phyloP scores from a whole-genome alignment of 2,888 invertebrate genomes.

The Dynastes hyllus region DNA sequence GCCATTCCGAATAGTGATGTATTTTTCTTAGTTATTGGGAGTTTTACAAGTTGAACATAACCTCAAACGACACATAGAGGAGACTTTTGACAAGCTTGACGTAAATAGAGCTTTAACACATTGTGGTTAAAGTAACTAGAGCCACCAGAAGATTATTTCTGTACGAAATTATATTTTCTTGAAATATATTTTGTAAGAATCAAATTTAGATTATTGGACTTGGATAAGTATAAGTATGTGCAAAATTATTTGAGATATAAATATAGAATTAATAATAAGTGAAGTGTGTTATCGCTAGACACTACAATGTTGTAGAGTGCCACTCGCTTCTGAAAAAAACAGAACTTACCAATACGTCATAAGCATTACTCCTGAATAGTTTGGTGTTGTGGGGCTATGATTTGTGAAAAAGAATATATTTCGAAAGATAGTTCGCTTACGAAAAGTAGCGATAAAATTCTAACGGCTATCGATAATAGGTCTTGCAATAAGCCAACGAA shows the following conservation, averaged over 20 bases:
- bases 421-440: conserved; percentile 59
- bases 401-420: conserved; percentile 54
- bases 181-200: too few relatives aligned
- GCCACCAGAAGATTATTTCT: neutral
- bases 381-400: conserved; percentile 42
- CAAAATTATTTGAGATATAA: neutral
- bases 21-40: neutral
- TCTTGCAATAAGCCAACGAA: conserved; percentile 80
- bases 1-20: conserved; percentile 56
- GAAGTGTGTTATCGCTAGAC: conserved; percentile 21
- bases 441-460: conserved; percentile 62
- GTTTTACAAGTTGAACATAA: conserved; percentile 27
- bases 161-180: neutral
- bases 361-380: conserved; percentile 43
- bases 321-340: conserved; percentile 41
- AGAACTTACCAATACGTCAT: conserved; percentile 47
- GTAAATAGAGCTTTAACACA: neutral
- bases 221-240: neutral
- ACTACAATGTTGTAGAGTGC: conserved; percentile 24
- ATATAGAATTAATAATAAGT: neutral
- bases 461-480: conserved; percentile 75
- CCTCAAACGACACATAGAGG: conserved; percentile 15
- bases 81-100: conserved; percentile 4
- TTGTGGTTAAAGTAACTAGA: conserved; percentile 25
- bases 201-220: neutral